A percentile compares a stretch with the other conserved stretches of the same genome.
phyloP scores from a whole-genome alignment of 64 coral and sea anemone genomes.

The Catalaphyllia jardinei region DNA sequence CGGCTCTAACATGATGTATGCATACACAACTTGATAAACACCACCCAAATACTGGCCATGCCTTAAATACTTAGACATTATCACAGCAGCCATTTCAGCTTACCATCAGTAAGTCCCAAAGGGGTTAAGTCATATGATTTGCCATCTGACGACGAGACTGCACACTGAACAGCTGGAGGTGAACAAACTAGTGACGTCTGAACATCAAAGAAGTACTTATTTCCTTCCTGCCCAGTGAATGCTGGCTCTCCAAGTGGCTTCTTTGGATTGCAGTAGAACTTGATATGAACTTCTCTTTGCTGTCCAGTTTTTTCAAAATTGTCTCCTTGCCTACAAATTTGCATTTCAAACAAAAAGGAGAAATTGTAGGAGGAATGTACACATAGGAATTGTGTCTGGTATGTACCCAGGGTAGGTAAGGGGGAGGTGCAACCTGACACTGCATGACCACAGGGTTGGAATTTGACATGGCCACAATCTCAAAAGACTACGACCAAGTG shows the following conservation, averaged over 20 bases:
- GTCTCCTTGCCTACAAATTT: slow-evolving; percentile 54
- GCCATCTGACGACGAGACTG: slow-evolving; percentile 6
- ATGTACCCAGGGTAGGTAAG: too few species aligned
- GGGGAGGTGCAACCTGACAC: too few species aligned
- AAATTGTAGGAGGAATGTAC: background rate
- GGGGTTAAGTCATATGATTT: slow-evolving; percentile 81
- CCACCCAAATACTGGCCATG: background rate
- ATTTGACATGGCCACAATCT: background rate
- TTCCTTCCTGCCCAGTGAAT: slow-evolving; percentile 47
- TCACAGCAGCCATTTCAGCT: background rate
- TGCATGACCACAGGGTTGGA: too few species aligned
- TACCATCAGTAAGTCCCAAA: slow-evolving; percentile 59
- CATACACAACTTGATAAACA: background rate
- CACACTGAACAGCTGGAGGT: slow-evolving; percentile 73
- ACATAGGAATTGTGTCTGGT: background rate
- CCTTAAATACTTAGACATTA: background rate
- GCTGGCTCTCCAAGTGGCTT: slow-evolving; percentile 62
- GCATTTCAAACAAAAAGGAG: background rate
- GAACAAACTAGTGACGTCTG: slow-evolving; percentile 84
- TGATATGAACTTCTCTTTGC: slow-evolving; percentile 61
- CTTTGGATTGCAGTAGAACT: slow-evolving; percentile 78
- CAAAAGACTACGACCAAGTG: background rate
- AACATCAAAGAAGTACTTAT: slow-evolving; percentile 87
- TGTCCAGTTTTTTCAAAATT: slow-evolving; percentile 37
- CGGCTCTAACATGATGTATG: too few species aligned